Percentiles rank a stretch among this genome's conserved stretches.
phyloP scores from a whole-genome alignment of 1,140 invertebrate genomes.

The Dendrolimus kikuchii region DNA sequence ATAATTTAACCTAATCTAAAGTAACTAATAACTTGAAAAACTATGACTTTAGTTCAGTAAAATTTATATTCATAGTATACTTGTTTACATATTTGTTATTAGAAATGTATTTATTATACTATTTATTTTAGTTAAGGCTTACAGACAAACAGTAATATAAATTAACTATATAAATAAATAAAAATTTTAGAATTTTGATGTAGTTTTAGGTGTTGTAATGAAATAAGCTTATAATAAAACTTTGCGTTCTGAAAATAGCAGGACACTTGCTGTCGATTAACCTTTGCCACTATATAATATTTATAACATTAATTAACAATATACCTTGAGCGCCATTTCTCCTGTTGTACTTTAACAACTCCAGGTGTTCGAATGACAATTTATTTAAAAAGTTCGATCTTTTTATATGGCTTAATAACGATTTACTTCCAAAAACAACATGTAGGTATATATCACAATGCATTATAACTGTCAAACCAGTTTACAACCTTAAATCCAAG shows the following conservation, averaged over 20 bases:
- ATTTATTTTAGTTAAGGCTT: too few species aligned
- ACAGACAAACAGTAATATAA: too few species aligned
- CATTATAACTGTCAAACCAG: constrained; percentile 23
- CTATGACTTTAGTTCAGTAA: too few species aligned
- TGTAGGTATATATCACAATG: constrained; percentile 21
- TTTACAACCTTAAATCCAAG: constrained; percentile 25
- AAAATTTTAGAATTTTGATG: neutral
- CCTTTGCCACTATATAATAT: too few species aligned
- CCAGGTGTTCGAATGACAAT: constrained; percentile 4
- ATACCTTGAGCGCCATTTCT: constrained; percentile 10
- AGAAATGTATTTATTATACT: too few species aligned
- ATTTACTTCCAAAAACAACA: constrained; percentile 11
- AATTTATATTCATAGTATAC: too few species aligned
- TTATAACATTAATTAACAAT: too few species aligned
- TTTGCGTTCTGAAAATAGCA: neutral
- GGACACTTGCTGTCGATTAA: too few species aligned
- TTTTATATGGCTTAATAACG: constrained; percentile 8
- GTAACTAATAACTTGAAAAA: too few species aligned
- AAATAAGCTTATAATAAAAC: neutral
- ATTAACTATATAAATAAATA: too few species aligned
- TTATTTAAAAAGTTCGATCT: constrained; percentile 5
- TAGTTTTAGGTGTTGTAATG: neutral
- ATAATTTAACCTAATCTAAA: too few species aligned
- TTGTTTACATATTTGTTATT: too few species aligned
- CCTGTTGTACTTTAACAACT: constrained; percentile 1